Conservation (phyloP, 2,797 vertebrate species). For the Gastrophryne carolinensis region DNA sequence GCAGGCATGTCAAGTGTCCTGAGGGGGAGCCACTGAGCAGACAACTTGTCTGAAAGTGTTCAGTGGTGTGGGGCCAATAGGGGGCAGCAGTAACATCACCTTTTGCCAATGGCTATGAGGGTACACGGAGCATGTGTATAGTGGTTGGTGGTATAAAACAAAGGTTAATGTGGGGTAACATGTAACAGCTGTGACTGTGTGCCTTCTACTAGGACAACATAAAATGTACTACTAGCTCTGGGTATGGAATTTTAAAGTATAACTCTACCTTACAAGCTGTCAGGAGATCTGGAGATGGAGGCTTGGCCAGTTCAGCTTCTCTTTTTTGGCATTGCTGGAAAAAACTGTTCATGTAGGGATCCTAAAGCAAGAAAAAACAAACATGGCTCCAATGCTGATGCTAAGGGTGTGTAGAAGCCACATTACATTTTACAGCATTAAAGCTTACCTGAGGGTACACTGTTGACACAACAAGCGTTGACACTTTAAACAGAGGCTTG, state of each 20-base stretch:
- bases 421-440: neutral
- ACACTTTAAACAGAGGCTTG: constrained; percentile 90
- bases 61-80: too few species aligned
- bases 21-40: too few species aligned
- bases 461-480: constrained; percentile 88
- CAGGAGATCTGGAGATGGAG: constrained; percentile 88
- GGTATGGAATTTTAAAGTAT: neutral
- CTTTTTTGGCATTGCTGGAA: constrained; percentile 96
- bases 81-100: too few species aligned
- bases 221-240: too few species aligned
- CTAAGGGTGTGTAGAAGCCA: neutral
- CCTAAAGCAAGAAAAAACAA: constrained; percentile 70
- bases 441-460: constrained; percentile 91
- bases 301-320: constrained; percentile 84
- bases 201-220: too few species aligned
- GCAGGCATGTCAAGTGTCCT: too few species aligned
- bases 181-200: too few species aligned
- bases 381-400: neutral
- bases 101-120: too few species aligned
- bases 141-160: too few species aligned
- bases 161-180: too few species aligned
- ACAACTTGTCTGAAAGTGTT: too few species aligned
- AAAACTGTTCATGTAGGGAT: constrained; percentile 90
- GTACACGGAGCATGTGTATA: too few species aligned
- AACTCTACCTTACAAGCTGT: constrained; percentile 86